phyloP scores from a whole-genome alignment of 2,888 invertebrate genomes.

The Yponomeuta evonymella region DNA sequence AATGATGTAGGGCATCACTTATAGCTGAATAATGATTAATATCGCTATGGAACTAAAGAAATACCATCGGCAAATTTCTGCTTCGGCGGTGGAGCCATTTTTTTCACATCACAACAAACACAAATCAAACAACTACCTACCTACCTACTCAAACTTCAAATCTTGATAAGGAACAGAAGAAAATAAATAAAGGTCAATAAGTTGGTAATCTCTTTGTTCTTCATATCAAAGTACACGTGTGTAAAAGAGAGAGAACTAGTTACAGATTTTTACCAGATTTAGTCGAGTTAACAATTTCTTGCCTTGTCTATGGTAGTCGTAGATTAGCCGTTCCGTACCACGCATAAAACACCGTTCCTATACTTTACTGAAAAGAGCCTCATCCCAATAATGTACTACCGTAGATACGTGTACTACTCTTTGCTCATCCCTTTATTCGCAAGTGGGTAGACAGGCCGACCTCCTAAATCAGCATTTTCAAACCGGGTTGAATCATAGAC shows the following conservation, averaged over 20 bases:
- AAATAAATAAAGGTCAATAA: neutral
- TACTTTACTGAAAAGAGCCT: too few relatives aligned
- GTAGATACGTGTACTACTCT: too few relatives aligned
- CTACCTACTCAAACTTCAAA: too few relatives aligned
- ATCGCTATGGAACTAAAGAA: conserved; percentile 14
- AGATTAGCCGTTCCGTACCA: neutral
- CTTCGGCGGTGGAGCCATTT: conserved; percentile 76
- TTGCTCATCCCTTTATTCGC: too few relatives aligned
- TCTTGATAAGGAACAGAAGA: neutral
- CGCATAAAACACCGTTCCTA: neutral
- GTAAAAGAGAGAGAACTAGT: neutral
- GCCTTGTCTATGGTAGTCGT: neutral
- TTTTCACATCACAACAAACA: conserved; percentile 16
- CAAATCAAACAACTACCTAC: neutral
- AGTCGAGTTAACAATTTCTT: neutral
- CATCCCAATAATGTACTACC: too few relatives aligned
- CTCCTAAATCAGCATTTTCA: too few relatives aligned
- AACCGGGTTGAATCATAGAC: too few relatives aligned
- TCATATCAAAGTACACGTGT: neutral
- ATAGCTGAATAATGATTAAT: neutral
- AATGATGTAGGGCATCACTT: neutral
- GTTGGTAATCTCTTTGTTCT: neutral
- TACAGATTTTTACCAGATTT: neutral
- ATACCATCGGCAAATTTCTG: conserved; percentile 85
- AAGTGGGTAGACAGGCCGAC: too few relatives aligned